Evolutionary conservation across 1,140 invertebrate genomes (phyloP).

Genomic region (Lordiphosa clarofinis): DNA sequence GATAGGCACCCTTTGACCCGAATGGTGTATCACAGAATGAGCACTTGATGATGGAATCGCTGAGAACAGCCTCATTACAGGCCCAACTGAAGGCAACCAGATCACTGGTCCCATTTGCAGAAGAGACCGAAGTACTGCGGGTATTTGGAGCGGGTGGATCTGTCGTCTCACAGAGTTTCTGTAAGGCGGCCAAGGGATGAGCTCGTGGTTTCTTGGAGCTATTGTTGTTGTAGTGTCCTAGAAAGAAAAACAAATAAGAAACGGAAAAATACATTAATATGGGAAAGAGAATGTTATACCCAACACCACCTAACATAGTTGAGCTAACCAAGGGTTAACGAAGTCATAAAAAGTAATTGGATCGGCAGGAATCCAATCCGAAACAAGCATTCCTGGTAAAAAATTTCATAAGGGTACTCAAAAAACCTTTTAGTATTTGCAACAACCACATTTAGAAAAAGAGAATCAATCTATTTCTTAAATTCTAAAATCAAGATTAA

Average conservation of each 20-base stretch:
- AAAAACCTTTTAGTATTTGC: too few relatives aligned
- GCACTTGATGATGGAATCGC: slow-evolving; percentile 93
- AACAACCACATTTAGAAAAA: too few relatives aligned
- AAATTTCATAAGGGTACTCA: too few relatives aligned
- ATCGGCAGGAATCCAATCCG: too few relatives aligned
- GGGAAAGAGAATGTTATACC: too few relatives aligned
- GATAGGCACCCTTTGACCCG: slow-evolving; percentile 97
- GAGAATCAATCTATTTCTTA: too few relatives aligned
- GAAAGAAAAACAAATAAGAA: not conserved
- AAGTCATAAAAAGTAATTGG: too few relatives aligned
- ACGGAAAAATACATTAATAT: too few relatives aligned
- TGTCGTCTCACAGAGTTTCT: slow-evolving; percentile 94
- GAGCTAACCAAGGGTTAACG: too few relatives aligned
- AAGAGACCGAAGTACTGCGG: slow-evolving; percentile 42
- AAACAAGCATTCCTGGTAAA: too few relatives aligned
- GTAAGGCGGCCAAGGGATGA: slow-evolving; percentile 94
- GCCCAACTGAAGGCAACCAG: slow-evolving; percentile 96
- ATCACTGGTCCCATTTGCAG: slow-evolving; percentile 78
- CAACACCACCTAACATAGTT: too few relatives aligned
- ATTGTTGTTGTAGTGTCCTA: slow-evolving; percentile 59
- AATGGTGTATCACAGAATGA: slow-evolving; percentile 98
- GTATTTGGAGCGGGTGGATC: slow-evolving; percentile 74
- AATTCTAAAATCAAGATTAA: too few relatives aligned
- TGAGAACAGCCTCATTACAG: slow-evolving; percentile 93
- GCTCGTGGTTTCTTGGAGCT: slow-evolving; percentile 84